Percentiles rank a stretch among this genome's conserved stretches.
Conservation (phyloP, 2,888 invertebrate genomes). For the Biston betularia region DNA sequence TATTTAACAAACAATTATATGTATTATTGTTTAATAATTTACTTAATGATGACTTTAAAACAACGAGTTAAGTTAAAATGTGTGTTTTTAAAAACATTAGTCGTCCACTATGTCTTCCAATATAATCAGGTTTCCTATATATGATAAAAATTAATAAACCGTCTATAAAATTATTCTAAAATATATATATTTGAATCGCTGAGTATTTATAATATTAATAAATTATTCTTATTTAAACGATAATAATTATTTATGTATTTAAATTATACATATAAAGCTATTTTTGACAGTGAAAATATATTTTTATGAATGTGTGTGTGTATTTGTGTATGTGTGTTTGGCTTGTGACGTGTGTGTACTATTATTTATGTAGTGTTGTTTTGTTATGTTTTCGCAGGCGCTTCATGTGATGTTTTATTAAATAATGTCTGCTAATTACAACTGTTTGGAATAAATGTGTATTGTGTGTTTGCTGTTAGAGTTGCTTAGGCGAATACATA, state of each 20-base stretch:
- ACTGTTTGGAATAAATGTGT: not conserved
- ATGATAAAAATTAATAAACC: slow-evolving; percentile 28
- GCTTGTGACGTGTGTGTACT: not conserved
- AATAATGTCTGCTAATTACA: not conserved
- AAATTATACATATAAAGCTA: slow-evolving; percentile 3
- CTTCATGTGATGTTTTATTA: slow-evolving; percentile 15
- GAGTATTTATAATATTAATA: slow-evolving; percentile 1
- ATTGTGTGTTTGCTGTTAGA: not conserved
- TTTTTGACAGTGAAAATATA: slow-evolving; percentile 76
- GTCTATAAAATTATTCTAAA: slow-evolving; percentile 30
- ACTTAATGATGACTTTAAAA: slow-evolving; percentile 3
- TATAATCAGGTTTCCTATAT: slow-evolving; percentile 18
- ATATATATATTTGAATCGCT: slow-evolving; percentile 13
- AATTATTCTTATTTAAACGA: not conserved
- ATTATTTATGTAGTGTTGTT: slow-evolving; percentile 3
- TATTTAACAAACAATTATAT: not conserved
- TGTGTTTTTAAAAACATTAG: slow-evolving; percentile 32
- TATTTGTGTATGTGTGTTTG: slow-evolving; percentile 4
- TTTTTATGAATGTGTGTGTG: slow-evolving; percentile 38
- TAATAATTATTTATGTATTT: not conserved
- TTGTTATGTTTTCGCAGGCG: not conserved
- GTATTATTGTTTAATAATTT: not conserved
- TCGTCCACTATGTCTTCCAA: slow-evolving; percentile 36
- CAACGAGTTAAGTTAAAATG: slow-evolving; percentile 28
- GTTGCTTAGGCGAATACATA: too few species aligned